phyloP scores from a whole-genome alignment of 2,113 vertebrate genomes.

The Prunella himalayana region DNA sequence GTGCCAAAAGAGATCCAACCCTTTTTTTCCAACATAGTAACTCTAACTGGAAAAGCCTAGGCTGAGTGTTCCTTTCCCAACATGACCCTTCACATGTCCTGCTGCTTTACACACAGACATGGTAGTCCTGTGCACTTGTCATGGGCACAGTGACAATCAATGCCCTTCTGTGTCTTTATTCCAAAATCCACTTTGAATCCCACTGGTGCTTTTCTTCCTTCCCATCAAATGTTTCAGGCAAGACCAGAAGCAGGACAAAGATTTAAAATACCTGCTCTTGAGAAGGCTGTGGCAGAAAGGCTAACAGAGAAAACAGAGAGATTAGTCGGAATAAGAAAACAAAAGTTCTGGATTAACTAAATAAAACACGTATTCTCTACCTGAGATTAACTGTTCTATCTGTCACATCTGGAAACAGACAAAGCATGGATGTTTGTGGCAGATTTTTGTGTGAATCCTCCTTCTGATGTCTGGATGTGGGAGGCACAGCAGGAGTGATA shows the following conservation, averaged over 20 bases:
- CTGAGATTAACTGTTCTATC: neutral
- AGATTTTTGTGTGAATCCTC: neutral
- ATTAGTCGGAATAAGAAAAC: neutral
- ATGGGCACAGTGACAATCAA: neutral
- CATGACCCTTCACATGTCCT: neutral
- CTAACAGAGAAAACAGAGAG: neutral
- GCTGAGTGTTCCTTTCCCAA: neutral
- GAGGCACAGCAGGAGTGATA: neutral
- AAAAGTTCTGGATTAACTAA: neutral
- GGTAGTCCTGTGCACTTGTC: neutral
- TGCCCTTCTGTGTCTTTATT: neutral
- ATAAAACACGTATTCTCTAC: neutral
- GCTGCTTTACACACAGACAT: rapidly evolving
- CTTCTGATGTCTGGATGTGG: neutral
- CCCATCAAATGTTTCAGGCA: neutral
- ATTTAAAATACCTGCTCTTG: neutral
- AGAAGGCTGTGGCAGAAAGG: neutral
- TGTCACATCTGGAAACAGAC: neutral
- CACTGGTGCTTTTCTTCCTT: neutral
- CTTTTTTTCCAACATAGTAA: neutral
- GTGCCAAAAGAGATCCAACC: neutral
- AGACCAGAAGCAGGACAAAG: neutral
- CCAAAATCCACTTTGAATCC: neutral
- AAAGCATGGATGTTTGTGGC: neutral
- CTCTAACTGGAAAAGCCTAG: neutral